Evolutionary conservation across 2,797 vertebrate genomes (phyloP).

Genomic region (Typhlichthys eigenmanni): DNA sequence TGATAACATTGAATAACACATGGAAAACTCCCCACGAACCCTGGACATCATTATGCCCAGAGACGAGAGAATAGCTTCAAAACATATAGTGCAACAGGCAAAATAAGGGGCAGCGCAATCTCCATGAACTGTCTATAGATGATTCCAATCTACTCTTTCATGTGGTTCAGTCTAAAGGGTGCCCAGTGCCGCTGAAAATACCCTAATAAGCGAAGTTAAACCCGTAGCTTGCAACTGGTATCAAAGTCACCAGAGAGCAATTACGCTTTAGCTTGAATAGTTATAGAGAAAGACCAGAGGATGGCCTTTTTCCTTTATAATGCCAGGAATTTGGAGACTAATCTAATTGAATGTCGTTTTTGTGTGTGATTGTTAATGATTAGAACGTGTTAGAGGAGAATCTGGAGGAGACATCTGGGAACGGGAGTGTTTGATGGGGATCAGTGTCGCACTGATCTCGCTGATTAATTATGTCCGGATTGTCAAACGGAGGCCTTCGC

Average conservation of each 20-base stretch:
- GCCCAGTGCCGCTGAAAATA: slow-evolving; percentile 60
- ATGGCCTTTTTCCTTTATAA: slow-evolving; percentile 65
- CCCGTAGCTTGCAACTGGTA: slow-evolving; percentile 75
- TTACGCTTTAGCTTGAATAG: slow-evolving; percentile 79
- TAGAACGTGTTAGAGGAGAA: slow-evolving; percentile 78
- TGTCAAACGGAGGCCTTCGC: slow-evolving; percentile 61
- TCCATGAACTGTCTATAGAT: slow-evolving; percentile 47
- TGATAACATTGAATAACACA: slow-evolving; percentile 47
- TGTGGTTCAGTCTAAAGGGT: slow-evolving; percentile 53
- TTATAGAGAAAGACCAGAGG: slow-evolving; percentile 78
- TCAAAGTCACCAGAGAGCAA: slow-evolving; percentile 84
- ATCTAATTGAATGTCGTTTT: slow-evolving; percentile 81
- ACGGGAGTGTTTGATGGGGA: slow-evolving; percentile 75
- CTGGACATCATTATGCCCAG: no score
- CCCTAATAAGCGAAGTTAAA: slow-evolving; percentile 81
- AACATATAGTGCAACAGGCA: slow-evolving; percentile 59
- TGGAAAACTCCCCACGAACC: no score
- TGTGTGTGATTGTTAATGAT: slow-evolving; percentile 83
- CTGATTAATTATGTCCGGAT: slow-evolving; percentile 75
- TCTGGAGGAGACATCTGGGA: slow-evolving; percentile 75
- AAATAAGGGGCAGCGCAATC: slow-evolving; percentile 62
- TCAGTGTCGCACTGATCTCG: slow-evolving; percentile 68
- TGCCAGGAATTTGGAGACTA: slow-evolving; percentile 77
- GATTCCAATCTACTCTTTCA: slow-evolving; percentile 63
- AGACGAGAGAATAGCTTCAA: slow-evolving; percentile 54